A percentile compares a stretch with the other conserved stretches of the same genome.
phyloP scores from a whole-genome alignment of 1,140 invertebrate genomes.

The Nylanderia fulva region DNA sequence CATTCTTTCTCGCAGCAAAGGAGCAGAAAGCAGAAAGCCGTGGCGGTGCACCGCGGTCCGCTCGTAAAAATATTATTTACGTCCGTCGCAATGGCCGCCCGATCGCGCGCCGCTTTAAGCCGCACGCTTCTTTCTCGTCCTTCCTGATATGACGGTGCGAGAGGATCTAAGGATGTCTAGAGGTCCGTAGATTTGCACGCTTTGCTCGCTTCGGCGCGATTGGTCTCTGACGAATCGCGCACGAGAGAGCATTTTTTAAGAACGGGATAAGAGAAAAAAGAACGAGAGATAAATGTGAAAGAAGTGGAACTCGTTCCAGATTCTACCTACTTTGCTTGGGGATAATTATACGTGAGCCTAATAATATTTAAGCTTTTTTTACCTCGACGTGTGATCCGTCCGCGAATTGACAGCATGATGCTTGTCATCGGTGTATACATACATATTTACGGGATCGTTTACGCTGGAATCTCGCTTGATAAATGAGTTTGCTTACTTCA shows the following conservation, averaged over 20 bases:
- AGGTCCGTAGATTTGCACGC: neutral
- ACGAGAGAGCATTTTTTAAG: neutral
- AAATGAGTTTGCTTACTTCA: neutral
- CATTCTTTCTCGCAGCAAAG: constrained; percentile 60
- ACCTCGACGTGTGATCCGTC: neutral
- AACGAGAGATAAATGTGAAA: neutral
- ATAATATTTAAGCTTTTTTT: neutral
- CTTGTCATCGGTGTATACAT: neutral
- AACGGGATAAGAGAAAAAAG: neutral
- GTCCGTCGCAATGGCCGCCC: constrained; percentile 46
- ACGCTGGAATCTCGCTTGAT: neutral
- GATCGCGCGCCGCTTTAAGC: constrained; percentile 33
- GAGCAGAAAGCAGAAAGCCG: constrained; percentile 56
- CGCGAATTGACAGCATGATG: neutral
- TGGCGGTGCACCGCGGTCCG: constrained; percentile 47
- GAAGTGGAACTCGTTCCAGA: neutral
- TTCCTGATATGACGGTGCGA: neutral
- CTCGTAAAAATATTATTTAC: constrained; percentile 64
- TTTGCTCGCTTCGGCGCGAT: neutral
- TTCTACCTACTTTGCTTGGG: neutral
- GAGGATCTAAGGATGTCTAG: neutral
- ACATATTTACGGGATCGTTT: neutral
- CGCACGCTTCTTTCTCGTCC: neutral
- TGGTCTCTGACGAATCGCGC: neutral
- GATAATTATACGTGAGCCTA: neutral